Evolutionary conservation across 1,140 invertebrate genomes (phyloP).

Genomic region (Orchesella cincta): DNA sequence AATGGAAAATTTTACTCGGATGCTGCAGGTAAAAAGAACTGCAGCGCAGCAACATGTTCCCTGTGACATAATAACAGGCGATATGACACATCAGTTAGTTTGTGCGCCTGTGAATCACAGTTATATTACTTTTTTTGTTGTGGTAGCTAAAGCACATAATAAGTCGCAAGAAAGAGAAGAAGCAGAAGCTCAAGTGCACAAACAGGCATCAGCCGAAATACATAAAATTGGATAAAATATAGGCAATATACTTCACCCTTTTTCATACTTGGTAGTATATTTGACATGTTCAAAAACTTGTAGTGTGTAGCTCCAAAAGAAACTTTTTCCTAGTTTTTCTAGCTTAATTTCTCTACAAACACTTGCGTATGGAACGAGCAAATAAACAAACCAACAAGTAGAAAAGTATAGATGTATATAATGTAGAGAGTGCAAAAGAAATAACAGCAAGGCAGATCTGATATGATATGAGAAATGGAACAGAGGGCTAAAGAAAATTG

Average conservation of each 20-base stretch:
- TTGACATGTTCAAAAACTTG: slow-evolving; percentile 11
- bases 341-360: background rate
- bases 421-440: background rate
- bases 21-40: background rate
- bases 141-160: background rate
- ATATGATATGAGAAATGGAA: background rate
- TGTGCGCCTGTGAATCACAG: background rate
- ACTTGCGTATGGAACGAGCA: too few species aligned
- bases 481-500: background rate
- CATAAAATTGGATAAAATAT: slow-evolving; percentile 28
- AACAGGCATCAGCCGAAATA: slow-evolving; percentile 11
- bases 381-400: too few species aligned
- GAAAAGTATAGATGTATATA: too few species aligned
- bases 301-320: background rate
- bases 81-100: slow-evolving; percentile 23
- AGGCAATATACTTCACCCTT: slow-evolving; percentile 24
- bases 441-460: background rate
- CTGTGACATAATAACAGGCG: slow-evolving; percentile 25
- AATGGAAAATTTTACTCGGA: slow-evolving; percentile 6
- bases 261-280: slow-evolving; percentile 17
- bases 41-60: slow-evolving; percentile 2
- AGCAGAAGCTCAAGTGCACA: slow-evolving; percentile 2
- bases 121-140: background rate
- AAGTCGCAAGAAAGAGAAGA: background rate
- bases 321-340: background rate